A percentile compares a stretch with the other conserved stretches of the same genome.
phyloP scores from a whole-genome alignment of 2,113 vertebrate species.

The Perca schrenkii region DNA sequence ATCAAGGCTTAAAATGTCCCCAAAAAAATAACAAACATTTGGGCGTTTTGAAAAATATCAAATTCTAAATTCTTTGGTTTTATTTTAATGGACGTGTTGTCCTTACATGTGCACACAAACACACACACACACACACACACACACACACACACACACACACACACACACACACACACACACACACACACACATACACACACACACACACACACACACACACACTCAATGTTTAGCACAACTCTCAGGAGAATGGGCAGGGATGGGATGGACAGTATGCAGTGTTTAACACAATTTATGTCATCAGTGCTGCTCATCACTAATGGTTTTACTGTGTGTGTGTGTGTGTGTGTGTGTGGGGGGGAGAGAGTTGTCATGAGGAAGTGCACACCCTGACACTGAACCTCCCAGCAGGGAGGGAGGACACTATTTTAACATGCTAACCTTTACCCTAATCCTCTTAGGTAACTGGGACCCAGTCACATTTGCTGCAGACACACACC shows the following conservation, averaged over 20 bases:
- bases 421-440: conserved; percentile 56
- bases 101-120: too few species aligned
- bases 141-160: background rate
- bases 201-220: background rate
- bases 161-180: background rate
- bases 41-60: too few species aligned
- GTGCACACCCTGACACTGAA: conserved; percentile 58
- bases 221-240: background rate
- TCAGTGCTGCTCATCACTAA: conserved; percentile 27
- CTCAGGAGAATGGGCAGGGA: conserved; percentile 43
- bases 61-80: too few species aligned
- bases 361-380: conserved; percentile 66
- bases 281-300: conserved; percentile 29
- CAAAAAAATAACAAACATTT: too few species aligned
- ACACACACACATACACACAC: background rate
- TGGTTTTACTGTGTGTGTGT: background rate
- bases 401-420: conserved; percentile 48
- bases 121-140: background rate
- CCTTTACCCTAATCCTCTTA: conserved; percentile 47
- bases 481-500: conserved; percentile 44
- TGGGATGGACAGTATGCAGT: conserved; percentile 5
- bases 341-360: background rate
- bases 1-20: too few species aligned
- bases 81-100: too few species aligned
- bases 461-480: conserved; percentile 20